These are phyloP conservation scores for Calyptomena viridis DNA, from an alignment of 2,113 vertebrate genomes.

Conservation along the genomic window DNA sequence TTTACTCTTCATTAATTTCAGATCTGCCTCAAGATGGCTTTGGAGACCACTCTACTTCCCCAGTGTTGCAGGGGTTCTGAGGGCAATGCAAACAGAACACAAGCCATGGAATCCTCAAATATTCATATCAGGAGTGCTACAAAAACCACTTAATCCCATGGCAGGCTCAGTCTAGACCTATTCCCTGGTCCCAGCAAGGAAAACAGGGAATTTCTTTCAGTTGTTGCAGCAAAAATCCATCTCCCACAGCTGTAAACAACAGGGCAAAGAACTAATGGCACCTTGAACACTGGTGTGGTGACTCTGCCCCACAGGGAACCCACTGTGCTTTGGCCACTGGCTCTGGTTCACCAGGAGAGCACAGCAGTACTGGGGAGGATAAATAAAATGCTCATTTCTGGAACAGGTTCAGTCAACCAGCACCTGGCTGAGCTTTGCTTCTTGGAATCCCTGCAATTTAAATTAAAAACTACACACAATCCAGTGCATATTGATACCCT, in stretches of 20 bases:
- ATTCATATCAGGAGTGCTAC: background rate
- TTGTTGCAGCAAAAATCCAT: background rate
- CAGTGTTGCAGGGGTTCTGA: constrained; percentile 68
- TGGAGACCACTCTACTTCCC: constrained; percentile 73
- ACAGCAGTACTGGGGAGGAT: background rate
- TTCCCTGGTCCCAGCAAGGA: background rate
- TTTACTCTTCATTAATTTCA: constrained; percentile 47
- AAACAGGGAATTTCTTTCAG: background rate
- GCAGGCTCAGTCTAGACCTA: background rate
- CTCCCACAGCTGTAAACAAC: background rate
- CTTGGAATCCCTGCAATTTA: background rate
- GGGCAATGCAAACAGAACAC: constrained; percentile 59
- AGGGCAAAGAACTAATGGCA: background rate
- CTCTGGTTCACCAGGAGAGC: background rate
- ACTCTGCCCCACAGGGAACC: background rate
- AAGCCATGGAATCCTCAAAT: background rate
- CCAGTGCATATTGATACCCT: background rate
- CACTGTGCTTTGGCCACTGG: background rate
- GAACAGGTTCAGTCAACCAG: background rate
- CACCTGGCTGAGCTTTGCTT: background rate
- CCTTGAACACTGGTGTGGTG: background rate
- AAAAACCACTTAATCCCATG: background rate
- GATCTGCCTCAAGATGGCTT: constrained; percentile 81
- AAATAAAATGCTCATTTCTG: background rate
- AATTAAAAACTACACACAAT: background rate